Evolutionary conservation across 2,888 invertebrate genomes (phyloP).

Genomic region (Tortrix viridana): DNA sequence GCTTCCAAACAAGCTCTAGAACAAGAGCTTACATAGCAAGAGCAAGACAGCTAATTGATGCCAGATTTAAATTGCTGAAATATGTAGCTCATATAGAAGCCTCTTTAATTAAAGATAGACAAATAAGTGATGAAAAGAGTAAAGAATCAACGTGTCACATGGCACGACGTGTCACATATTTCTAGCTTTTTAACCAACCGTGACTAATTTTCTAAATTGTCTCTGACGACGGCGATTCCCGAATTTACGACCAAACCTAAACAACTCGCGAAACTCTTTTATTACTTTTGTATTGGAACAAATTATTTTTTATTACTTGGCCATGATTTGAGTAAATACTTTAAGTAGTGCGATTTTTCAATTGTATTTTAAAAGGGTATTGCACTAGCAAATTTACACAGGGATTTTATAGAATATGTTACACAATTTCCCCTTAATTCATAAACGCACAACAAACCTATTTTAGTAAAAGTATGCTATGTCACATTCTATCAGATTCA

Average conservation of each 20-base stretch:
- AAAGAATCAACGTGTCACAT: background rate
- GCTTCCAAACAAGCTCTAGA: too few species aligned
- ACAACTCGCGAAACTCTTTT: conserved; percentile 17
- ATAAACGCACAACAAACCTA: too few species aligned
- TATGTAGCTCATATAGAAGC: too few species aligned
- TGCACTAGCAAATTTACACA: conserved; percentile 20
- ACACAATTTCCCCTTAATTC: too few species aligned
- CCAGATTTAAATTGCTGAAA: too few species aligned
- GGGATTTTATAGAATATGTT: too few species aligned
- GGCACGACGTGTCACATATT: background rate
- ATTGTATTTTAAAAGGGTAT: conserved; percentile 32
- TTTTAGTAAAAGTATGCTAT: too few species aligned
- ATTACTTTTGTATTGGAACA: conserved; percentile 22
- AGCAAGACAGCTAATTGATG: too few species aligned
- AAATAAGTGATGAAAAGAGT: too few species aligned
- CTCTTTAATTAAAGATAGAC: too few species aligned
- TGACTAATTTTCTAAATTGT: conserved; percentile 22
- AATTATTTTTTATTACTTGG: conserved; percentile 26
- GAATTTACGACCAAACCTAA: conserved; percentile 1
- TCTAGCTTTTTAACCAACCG: background rate
- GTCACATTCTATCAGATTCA: too few species aligned
- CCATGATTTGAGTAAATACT: background rate
- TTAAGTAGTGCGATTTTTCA: conserved; percentile 20
- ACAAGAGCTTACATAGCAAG: too few species aligned
- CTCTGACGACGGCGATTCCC: conserved; percentile 6